Evolutionary conservation across 2,113 vertebrate genomes (phyloP), one percentile per base, ranked within the genome.

Genomic region (Ailuropoda melanoleuca): DNA sequence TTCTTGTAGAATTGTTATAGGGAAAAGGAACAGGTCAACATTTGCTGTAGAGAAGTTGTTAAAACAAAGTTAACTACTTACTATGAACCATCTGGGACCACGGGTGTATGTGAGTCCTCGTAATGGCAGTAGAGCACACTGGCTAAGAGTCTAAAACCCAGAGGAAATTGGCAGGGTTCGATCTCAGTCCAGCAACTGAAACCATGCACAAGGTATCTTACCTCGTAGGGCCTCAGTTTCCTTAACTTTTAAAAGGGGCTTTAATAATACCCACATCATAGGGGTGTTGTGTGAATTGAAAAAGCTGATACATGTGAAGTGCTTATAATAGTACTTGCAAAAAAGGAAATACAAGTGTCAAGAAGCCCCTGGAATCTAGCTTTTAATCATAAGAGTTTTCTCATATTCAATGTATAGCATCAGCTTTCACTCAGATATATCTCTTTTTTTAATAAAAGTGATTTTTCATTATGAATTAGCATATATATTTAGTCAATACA

Each of bases 391-490:
- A 56, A 68, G 31, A 82, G 3, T 62, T 78, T 75, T 58, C 68
- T 93, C 56, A 77, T 26, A 78, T 39, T 93, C 8, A 43, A 53
- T 80, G n/a, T 80, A 50, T 11, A 85, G 1, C 26, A 50, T 3
- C 11, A 48, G 23, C 12, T 66, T 6, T 75, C 26, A 34, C 21
- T 62, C 26, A 46, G 13, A 15, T 43, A 26, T 64, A 48, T 92
- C 60, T 68, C 23, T 6, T 89, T 55, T 39, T 43, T 50, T n/a
- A 17, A 64, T 46, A 68, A 77, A 82, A 43, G 39, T 39, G 10
- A 58, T 53, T 89, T 92, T 96, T 95, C 62, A 58, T 68, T 77
- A 39, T 60, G 82, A 77, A 68, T 75, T 48, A 58, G 70, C 46
- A 48, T 70, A 48, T 60, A 15, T 95, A 17, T 34, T 62, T 26